A percentile compares a stretch with the other conserved stretches of the same genome.
Conservation (phyloP, 2,888 invertebrate genomes). For the Steinernema scapterisci region DNA sequence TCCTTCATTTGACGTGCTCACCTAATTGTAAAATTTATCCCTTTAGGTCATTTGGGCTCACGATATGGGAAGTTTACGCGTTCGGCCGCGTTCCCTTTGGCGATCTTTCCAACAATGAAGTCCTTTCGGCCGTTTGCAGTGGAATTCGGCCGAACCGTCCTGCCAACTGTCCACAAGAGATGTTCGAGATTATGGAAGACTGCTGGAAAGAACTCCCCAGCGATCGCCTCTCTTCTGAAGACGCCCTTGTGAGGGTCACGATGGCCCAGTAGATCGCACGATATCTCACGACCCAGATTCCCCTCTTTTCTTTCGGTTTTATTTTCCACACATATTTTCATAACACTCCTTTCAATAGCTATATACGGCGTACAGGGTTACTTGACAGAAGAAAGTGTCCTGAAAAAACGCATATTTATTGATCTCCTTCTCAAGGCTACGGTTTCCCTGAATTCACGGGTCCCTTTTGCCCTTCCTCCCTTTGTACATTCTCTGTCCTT, state of each 20-base stretch:
- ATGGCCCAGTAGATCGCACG: conserved; percentile 38
- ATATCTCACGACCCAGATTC: background rate
- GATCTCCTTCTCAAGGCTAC: background rate
- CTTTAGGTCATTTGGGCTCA: conserved; percentile 82
- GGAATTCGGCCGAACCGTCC: conserved; percentile 91
- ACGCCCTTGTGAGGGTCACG: conserved; percentile 80
- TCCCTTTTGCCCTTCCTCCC: conserved; percentile 7
- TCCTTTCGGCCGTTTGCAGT: conserved; percentile 92
- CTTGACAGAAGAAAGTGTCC: conserved; percentile 54
- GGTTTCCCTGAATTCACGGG: conserved; percentile 13
- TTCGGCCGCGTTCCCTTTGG: conserved; percentile 93
- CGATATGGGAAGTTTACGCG: conserved; percentile 96
- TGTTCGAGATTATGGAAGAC: conserved; percentile 92
- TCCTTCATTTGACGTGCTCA: background rate
- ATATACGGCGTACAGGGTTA: conserved; percentile 51
- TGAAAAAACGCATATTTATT: conserved; percentile 37
- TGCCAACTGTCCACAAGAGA: conserved; percentile 84
- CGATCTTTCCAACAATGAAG: conserved; percentile 93
- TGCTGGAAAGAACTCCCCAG: conserved; percentile 94
- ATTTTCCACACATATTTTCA: conserved; percentile 23
- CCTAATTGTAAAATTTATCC: background rate
- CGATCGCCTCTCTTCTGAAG: conserved; percentile 86
- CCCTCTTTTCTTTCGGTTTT: background rate
- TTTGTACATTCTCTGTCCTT: conserved; percentile 22
- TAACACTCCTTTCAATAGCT: conserved; percentile 31